Evolutionary conservation across 2,888 invertebrate genomes (phyloP).

Genomic region (Aphidius colemani): DNA sequence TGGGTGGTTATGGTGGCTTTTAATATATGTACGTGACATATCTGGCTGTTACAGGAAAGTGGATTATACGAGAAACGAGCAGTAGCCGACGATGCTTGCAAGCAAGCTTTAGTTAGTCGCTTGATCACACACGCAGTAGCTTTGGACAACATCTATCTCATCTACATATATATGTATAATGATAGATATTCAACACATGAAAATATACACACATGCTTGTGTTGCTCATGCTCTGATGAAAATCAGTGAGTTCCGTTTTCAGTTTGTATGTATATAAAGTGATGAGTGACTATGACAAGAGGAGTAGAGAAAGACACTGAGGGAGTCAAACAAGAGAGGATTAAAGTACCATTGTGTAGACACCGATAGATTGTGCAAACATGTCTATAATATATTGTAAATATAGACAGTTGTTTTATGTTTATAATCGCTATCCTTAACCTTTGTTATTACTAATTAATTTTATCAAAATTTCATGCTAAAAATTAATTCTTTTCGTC

Average conservation of each 20-base stretch:
- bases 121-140: conserved; percentile 11
- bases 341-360: conserved; percentile 33
- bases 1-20: not conserved
- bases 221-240: conserved; percentile 15
- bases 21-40: conserved; percentile 15
- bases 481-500: too few species aligned
- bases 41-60: conserved; percentile 28
- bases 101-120: not conserved
- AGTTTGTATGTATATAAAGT: not conserved
- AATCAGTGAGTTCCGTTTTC: conserved; percentile 4
- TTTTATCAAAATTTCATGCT: too few species aligned
- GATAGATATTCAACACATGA: too few species aligned
- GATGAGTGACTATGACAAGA: conserved; percentile 1
- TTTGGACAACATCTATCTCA: conserved; percentile 20
- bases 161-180: conserved; percentile 4
- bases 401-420: too few species aligned
- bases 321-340: conserved; percentile 16
- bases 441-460: too few species aligned
- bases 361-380: conserved; percentile 34
- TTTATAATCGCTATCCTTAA: too few species aligned
- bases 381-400: conserved; percentile 21
- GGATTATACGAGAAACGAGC: conserved; percentile 22
- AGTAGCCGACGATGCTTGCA: not conserved
- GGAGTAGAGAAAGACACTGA: not conserved
- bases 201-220: conserved; percentile 9